Conservation (phyloP, 1,140 invertebrate species). For the Drosophila tsacasi region DNA sequence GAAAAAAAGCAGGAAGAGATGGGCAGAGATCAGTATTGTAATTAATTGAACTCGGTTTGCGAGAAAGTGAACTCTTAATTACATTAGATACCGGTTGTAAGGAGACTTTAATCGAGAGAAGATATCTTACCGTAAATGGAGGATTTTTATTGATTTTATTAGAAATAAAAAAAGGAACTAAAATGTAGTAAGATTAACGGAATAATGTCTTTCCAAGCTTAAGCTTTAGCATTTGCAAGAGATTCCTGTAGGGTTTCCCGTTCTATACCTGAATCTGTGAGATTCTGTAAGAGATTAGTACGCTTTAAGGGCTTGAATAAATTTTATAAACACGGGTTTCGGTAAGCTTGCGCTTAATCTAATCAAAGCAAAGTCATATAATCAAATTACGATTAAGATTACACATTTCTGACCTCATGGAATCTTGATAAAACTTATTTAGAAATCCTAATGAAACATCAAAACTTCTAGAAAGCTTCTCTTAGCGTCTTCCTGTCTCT, state of each 20-base stretch:
- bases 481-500: too few species aligned
- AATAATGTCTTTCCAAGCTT: neutral
- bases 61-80: conserved; percentile 40
- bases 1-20: conserved; percentile 49
- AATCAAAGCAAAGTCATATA: neutral
- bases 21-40: conserved; percentile 38
- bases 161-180: neutral
- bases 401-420: neutral
- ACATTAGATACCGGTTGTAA: neutral
- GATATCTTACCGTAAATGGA: neutral
- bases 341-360: neutral
- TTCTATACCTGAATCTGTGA: neutral
- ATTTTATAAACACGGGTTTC: neutral
- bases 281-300: neutral
- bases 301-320: neutral
- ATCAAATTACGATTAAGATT: neutral
- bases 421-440: neutral
- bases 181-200: neutral
- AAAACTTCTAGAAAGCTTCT: neutral
- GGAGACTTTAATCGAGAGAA: neutral
- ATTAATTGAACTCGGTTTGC: conserved; percentile 33
- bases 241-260: neutral
- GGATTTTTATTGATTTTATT: neutral
- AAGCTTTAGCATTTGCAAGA: neutral
- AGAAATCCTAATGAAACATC: neutral